Conservation (phyloP, 1,140 invertebrate species). For the Hylyphantes graminicola region DNA sequence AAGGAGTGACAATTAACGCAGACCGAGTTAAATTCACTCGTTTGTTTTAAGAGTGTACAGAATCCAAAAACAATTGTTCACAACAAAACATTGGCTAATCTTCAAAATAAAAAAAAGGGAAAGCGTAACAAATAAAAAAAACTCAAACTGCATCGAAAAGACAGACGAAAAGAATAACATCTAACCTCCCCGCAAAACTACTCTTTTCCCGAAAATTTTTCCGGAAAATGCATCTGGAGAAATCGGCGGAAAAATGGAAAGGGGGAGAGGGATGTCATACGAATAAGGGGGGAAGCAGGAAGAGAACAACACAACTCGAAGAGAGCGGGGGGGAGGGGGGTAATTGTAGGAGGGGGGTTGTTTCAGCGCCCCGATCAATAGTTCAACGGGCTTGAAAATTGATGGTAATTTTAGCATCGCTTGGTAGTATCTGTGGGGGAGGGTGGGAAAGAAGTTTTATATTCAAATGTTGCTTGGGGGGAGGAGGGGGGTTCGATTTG, state of each 20-base stretch:
- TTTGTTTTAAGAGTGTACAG: no score
- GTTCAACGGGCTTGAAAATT: conserved; percentile 56
- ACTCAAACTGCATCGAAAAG: no score
- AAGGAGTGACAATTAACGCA: no score
- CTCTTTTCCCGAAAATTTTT: background rate
- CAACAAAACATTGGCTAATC: no score
- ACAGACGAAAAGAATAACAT: no score
- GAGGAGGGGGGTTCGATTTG: conserved; percentile 35
- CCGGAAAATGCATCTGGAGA: conserved; percentile 55
- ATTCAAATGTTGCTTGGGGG: conserved; percentile 35
- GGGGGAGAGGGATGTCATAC: conserved; percentile 16
- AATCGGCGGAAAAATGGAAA: conserved; percentile 61
- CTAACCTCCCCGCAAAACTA: background rate
- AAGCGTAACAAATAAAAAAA: no score
- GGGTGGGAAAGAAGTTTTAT: conserved; percentile 52
- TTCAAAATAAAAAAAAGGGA: no score
- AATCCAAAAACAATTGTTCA: no score
- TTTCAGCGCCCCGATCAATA: conserved; percentile 47
- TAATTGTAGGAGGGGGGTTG: conserved; percentile 60
- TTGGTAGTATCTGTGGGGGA: conserved; percentile 30
- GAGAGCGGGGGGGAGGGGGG: conserved; percentile 58
- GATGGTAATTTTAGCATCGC: conserved; percentile 59
- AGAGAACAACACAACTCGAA: conserved; percentile 52
- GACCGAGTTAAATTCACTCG: no score
- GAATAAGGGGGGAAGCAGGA: conserved; percentile 59